A percentile compares a stretch with the other conserved stretches of the same genome.
phyloP scores from a whole-genome alignment of 92 coral and sea anemone species.

The Nematostella vectensis region DNA sequence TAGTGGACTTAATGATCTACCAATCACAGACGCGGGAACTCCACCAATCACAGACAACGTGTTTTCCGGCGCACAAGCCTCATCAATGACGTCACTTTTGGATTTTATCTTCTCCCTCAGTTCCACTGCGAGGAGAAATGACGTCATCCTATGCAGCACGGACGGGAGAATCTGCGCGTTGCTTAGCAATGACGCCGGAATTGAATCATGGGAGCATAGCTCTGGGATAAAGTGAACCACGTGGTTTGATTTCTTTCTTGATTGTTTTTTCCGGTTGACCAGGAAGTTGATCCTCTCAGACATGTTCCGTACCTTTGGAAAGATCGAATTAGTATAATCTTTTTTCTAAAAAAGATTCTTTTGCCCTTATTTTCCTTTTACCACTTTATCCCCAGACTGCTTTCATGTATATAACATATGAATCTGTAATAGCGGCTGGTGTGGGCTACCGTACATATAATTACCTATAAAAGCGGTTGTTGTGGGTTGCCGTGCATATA shows the following conservation, averaged over 20 bases:
- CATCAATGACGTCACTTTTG: slow-evolving; percentile 3
- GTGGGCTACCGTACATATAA: too few species aligned
- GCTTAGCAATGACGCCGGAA: slow-evolving; percentile 45
- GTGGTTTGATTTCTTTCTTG: slow-evolving; percentile 18
- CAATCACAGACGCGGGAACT: background rate
- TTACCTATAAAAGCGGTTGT: too few species aligned
- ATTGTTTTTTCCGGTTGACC: slow-evolving; percentile 37
- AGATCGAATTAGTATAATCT: too few species aligned
- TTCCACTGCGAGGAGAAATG: slow-evolving; percentile 55
- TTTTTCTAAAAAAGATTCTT: too few species aligned
- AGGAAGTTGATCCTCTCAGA: slow-evolving; percentile 54
- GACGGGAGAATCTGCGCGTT: slow-evolving; percentile 64
- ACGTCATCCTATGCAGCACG: slow-evolving; percentile 51
- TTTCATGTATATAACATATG: too few species aligned
- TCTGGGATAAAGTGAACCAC: slow-evolving; percentile 61
- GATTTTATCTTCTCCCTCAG: slow-evolving; percentile 33
- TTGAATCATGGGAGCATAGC: slow-evolving; percentile 28
- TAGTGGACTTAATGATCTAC: background rate
- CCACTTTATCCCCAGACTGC: too few species aligned
- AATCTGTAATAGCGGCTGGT: too few species aligned
- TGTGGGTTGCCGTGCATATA: too few species aligned
- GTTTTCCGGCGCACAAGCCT: background rate
- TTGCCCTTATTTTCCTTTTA: too few species aligned
- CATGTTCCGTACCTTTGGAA: slow-evolving; percentile 38
- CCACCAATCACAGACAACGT: slow-evolving; percentile 19